A percentile compares a stretch with the other conserved stretches of the same genome.
These are phyloP conservation scores for Ispidina picta DNA, from an alignment of 2,797 vertebrate genomes.

Conservation along the genomic window DNA sequence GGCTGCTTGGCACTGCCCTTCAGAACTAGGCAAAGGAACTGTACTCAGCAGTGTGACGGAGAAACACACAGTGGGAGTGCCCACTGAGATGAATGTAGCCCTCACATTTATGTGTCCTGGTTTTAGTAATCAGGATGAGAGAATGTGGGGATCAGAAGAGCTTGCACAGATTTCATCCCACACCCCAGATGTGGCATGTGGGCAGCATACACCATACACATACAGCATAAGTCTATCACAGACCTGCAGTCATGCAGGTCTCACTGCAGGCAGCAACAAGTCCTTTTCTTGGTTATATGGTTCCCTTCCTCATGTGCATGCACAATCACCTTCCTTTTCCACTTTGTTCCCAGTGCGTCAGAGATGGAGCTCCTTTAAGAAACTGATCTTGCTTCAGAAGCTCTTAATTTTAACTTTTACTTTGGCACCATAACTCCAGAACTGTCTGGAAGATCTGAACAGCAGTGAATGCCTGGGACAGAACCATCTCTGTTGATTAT, in stretches of 20 bases:
- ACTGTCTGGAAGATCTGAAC: background rate
- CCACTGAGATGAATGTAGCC: background rate
- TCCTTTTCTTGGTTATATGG: background rate
- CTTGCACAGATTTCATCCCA: background rate
- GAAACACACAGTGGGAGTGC: background rate
- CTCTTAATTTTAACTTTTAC: background rate
- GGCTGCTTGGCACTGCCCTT: background rate
- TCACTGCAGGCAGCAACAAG: background rate
- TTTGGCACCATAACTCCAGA: background rate
- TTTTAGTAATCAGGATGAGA: background rate
- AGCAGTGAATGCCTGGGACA: background rate
- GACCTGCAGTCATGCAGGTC: background rate
- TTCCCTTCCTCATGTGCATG: background rate
- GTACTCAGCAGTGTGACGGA: background rate
- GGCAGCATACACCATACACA: background rate
- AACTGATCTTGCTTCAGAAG: background rate
- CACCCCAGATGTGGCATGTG: background rate
- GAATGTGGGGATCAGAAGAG: background rate
- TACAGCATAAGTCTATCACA: background rate
- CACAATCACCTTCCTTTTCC: background rate
- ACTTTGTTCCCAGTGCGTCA: background rate
- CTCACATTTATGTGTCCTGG: background rate
- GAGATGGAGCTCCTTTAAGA: background rate
- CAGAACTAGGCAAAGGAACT: background rate
- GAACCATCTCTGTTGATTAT: background rate